Evolutionary conservation across 2,888 invertebrate species (phyloP), one percentile per base, ranked within the genome.

Genomic region (Anticlea derivata): DNA sequence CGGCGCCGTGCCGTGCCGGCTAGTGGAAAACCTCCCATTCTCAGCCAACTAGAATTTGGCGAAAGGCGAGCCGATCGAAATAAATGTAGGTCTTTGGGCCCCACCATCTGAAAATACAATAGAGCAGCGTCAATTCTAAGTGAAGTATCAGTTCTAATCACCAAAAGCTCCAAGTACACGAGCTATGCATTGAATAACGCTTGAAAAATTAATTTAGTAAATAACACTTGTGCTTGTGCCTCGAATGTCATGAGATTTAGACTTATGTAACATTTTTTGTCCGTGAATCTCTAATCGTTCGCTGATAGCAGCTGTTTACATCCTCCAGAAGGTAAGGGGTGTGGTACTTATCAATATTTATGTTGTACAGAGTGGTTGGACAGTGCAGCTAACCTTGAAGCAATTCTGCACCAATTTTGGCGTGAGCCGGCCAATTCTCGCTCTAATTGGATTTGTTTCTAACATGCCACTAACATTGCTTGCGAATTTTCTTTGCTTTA

Each of bases 241-340:
- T 68, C 66, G 65, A 59, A 78, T 86, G 88, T 87, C 89, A 89
- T 86, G 82, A 79, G 85, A 82, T 73, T 73, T 62, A 59, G 58
- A 76, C 89, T 89, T 89, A 89, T 88, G 88, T 89, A 89, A 89
- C 55, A 61, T 80, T 76, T 80, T 82, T 72, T 80, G 73, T 76
- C 73, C 71, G 76, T 78, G 78, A 84, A 83, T 78, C 74, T 66
- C 64, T 78, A 55, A 70, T 67, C 66, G 63, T 70, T 70, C 64
- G 72, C 74, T 76, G 78, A 73, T 80, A 82, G 69, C 65, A 66
- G 66, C 75, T 78, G 81, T 87, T 85, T 86, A 85, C 81, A 76
- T 74, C 68, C 66, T 66, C 66, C 61, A 62, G 63, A 75, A 86
- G 87, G 87, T 87, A 87, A 88, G 89, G 70, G 71, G 67, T 75